Percentiles rank a stretch among this genome's conserved stretches.
Conservation (phyloP, 1,140 invertebrate genomes). For the Saccostrea cuccullata region DNA sequence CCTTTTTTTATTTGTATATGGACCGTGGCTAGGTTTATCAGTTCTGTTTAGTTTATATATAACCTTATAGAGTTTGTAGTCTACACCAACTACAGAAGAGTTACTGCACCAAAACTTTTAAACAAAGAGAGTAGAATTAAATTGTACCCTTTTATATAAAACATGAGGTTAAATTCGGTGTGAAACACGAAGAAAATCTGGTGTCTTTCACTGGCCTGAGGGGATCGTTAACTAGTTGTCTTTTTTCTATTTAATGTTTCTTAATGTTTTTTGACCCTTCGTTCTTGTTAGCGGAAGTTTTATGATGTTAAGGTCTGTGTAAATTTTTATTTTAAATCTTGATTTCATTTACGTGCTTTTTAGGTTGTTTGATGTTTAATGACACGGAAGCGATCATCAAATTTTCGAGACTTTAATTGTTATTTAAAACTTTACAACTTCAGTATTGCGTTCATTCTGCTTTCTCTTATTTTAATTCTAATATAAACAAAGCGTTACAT, state of each 20-base stretch:
- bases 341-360: background rate
- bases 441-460: background rate
- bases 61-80: background rate
- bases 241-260: background rate
- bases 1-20: background rate
- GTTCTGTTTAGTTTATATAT: background rate
- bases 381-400: background rate
- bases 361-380: background rate
- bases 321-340: conserved; percentile 15
- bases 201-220: background rate
- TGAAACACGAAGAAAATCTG: background rate
- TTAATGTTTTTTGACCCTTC: background rate
- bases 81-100: background rate
- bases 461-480: background rate
- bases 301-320: background rate
- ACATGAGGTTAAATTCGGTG: background rate
- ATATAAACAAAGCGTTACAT: background rate
- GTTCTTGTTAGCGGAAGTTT: conserved; percentile 34
- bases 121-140: background rate
- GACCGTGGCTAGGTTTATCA: background rate
- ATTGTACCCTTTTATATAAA: background rate
- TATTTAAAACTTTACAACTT: background rate
- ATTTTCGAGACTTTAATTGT: background rate
- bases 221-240: background rate
- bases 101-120: background rate